Conservation (phyloP, 64 coral and sea anemone species). For the Montipora foliosa region DNA sequence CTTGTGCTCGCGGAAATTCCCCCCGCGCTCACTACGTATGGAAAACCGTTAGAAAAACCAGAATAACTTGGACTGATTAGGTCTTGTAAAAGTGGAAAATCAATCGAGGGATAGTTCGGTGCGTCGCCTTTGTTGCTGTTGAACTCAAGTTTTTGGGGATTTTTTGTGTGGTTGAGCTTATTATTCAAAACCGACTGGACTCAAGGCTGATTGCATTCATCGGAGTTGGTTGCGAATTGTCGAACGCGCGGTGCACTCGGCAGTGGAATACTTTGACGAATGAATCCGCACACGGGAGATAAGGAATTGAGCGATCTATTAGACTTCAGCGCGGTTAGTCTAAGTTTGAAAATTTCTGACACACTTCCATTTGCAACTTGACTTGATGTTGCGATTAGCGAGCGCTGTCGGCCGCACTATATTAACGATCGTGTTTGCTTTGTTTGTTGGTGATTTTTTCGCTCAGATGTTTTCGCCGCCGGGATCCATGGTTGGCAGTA, state of each 20-base stretch:
- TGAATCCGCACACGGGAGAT: conserved; percentile 80
- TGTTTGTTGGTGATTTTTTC: conserved; percentile 56
- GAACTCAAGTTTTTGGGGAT: conserved; percentile 44
- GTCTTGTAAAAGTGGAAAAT: conserved; percentile 18
- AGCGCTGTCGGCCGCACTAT: conserved; percentile 47
- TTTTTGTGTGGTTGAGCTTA: conserved; percentile 57
- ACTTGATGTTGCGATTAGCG: conserved; percentile 57
- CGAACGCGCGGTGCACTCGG: conserved; percentile 7
- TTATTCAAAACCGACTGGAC: conserved; percentile 47
- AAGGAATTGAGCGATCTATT: conserved; percentile 92
- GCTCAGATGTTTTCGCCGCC: conserved; percentile 79
- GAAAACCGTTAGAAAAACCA: conserved; percentile 46
- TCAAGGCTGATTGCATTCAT: conserved; percentile 46
- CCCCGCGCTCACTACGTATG: conserved; percentile 44
- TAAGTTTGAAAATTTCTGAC: conserved; percentile 45
- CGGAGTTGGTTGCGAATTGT: conserved; percentile 27
- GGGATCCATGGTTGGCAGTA: conserved; percentile 75
- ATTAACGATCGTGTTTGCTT: conserved; percentile 63
- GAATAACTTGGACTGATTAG: conserved; percentile 6
- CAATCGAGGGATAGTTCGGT: conserved; percentile 37
- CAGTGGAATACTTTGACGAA: conserved; percentile 58
- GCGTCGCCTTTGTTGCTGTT: conserved; percentile 45
- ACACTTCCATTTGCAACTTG: conserved; percentile 57
- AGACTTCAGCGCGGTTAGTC: conserved; percentile 91
- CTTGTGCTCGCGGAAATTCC: conserved; percentile 56